These are phyloP conservation scores for Myzus persicae DNA, from an alignment of 1,140 invertebrate species.

Conservation along the genomic window DNA sequence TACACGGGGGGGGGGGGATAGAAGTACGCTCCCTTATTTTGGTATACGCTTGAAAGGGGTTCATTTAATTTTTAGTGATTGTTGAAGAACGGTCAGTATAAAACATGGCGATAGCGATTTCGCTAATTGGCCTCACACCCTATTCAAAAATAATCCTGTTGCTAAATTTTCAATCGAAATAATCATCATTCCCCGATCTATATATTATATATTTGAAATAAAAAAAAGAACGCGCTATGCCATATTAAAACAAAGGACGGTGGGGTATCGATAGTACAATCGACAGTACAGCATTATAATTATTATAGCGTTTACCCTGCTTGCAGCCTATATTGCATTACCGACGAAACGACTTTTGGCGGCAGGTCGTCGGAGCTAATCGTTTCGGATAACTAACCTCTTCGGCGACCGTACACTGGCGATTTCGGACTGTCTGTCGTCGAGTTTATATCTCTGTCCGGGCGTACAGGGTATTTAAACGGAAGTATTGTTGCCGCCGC, in stretches of 20 bases:
- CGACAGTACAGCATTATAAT: not conserved
- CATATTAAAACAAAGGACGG: not conserved
- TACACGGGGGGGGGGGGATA: not conserved
- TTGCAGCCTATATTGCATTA: not conserved
- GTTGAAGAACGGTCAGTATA: not conserved
- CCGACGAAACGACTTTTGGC: not conserved
- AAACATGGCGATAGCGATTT: not conserved
- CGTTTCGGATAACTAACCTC: not conserved
- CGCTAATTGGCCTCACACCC: not conserved
- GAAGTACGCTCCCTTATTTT: not conserved
- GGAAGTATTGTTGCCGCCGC: not conserved
- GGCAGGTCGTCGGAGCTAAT: not conserved
- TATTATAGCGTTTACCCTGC: not conserved
- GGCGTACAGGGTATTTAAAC: not conserved
- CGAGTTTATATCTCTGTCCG: not conserved
- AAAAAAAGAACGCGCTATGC: not conserved
- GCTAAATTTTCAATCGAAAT: not conserved
- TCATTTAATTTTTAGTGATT: not conserved
- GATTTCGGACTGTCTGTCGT: not conserved
- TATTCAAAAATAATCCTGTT: not conserved
- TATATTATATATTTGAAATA: not conserved
- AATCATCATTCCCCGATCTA: not conserved
- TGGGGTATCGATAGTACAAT: too few relatives aligned
- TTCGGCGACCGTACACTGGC: not conserved
- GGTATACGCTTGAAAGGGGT: not conserved